phyloP scores from a whole-genome alignment of 2,113 vertebrate species.

The Oreochromis spilurus region DNA sequence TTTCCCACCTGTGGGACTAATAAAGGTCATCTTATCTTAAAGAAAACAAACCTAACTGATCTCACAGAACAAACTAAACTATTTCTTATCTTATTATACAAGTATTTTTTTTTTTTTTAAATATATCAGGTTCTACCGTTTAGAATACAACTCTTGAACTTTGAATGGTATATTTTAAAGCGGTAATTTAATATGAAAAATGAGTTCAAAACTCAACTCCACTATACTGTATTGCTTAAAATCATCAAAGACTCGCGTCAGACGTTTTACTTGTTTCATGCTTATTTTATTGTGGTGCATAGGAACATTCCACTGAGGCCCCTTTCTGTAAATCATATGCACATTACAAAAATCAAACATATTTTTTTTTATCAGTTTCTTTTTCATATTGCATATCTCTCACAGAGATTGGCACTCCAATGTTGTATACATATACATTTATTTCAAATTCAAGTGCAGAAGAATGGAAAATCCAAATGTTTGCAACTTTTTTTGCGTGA shows the following conservation, averaged over 20 bases:
- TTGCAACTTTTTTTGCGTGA: neutral
- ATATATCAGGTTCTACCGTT: neutral
- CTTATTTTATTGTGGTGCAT: neutral
- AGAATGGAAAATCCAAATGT: neutral
- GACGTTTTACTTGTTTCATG: neutral
- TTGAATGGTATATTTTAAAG: neutral
- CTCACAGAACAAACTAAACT: neutral
- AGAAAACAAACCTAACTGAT: neutral
- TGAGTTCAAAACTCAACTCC: neutral
- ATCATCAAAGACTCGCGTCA: neutral
- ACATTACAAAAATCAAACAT: neutral
- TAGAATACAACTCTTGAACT: neutral
- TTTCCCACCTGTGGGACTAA: no score
- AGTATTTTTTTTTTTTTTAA: rapidly evolving
- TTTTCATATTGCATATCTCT: neutral
- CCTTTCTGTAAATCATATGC: neutral
- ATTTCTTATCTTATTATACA: neutral
- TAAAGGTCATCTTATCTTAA: neutral
- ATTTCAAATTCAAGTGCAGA: neutral
- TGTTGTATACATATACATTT: neutral
- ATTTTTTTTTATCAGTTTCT: neutral
- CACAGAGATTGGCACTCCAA: neutral
- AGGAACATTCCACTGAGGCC: neutral
- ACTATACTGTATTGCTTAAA: neutral
- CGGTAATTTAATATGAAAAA: neutral